These are phyloP conservation scores for Rhagonycha fulva DNA, from an alignment of 2,888 invertebrate genomes.

Conservation along the genomic window DNA sequence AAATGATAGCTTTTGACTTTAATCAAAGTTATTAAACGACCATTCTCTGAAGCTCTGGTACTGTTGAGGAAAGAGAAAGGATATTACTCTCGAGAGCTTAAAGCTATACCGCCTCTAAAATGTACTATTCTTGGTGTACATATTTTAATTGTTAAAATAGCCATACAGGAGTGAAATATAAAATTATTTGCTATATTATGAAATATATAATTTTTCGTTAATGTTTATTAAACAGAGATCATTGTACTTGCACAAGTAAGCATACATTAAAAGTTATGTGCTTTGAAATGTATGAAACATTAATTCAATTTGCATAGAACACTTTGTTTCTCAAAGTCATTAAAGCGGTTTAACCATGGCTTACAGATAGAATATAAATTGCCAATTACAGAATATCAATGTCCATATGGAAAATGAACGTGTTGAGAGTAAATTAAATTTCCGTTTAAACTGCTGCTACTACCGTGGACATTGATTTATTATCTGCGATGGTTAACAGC, in stretches of 20 bases:
- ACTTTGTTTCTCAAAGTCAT: constrained; percentile 41
- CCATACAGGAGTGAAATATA: background rate
- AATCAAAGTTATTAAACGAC: background rate
- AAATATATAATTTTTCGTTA: background rate
- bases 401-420: constrained; percentile 46
- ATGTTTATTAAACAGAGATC: background rate
- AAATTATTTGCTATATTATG: background rate
- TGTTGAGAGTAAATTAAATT: constrained; percentile 49
- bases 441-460: constrained; percentile 47
- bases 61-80: background rate
- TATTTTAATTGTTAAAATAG: background rate
- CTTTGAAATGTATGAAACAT: constrained; percentile 9
- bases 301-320: constrained; percentile 40
- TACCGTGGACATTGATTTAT: constrained; percentile 46
- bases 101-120: background rate
- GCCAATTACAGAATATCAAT: constrained; percentile 46
- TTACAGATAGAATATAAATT: constrained; percentile 44
- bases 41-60: background rate
- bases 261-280: constrained; percentile 13
- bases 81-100: background rate
- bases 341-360: constrained; percentile 25
- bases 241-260: constrained; percentile 1
- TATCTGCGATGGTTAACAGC: constrained; percentile 38
- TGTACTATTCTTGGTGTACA: background rate
- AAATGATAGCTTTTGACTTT: background rate